A percentile compares a stretch with the other conserved stretches of the same genome.
phyloP scores from a whole-genome alignment of 2,113 vertebrate species.

The Planiliza haematocheilus region DNA sequence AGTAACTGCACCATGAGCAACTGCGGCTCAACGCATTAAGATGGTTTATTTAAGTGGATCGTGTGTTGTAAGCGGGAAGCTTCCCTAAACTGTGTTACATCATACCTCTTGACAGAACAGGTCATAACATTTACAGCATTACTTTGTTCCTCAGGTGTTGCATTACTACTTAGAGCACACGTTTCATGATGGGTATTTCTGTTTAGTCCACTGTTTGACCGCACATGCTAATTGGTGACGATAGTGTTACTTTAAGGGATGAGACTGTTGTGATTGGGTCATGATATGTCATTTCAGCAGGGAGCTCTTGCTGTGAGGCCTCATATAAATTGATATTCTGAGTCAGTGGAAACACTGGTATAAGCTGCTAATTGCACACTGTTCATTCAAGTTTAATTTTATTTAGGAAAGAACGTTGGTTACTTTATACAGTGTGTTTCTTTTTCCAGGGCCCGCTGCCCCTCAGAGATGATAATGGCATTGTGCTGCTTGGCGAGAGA shows the following conservation, averaged over 20 bases:
- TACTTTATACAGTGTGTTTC: conserved; percentile 15
- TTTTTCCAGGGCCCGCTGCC: conserved; percentile 91
- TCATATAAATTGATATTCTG: neutral
- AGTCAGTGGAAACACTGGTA: conserved; percentile 24
- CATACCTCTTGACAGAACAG: neutral
- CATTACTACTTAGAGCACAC: neutral
- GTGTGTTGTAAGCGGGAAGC: neutral
- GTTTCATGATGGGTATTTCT: neutral
- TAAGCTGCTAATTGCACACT: neutral
- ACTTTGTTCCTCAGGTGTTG: conserved; percentile 1
- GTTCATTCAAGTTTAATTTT: neutral
- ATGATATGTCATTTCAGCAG: conserved; percentile 34
- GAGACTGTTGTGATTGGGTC: conserved; percentile 28
- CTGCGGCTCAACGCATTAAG: too few relatives aligned
- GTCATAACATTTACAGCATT: neutral
- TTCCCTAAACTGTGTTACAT: neutral
- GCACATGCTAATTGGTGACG: conserved; percentile 39
- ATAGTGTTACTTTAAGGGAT: conserved; percentile 17
- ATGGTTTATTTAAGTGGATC: neutral
- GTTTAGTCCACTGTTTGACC: conserved; percentile 18
- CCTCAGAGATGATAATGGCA: conserved; percentile 95
- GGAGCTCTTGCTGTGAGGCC: conserved; percentile 22
- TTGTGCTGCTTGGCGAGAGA: conserved; percentile 95
- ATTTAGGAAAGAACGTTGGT: neutral
- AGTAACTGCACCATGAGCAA: neutral